Percentiles rank a stretch among this genome's conserved stretches.
These are phyloP conservation scores for Homalodisca vitripennis DNA, from an alignment of 1,140 invertebrate species.

Conservation along the genomic window DNA sequence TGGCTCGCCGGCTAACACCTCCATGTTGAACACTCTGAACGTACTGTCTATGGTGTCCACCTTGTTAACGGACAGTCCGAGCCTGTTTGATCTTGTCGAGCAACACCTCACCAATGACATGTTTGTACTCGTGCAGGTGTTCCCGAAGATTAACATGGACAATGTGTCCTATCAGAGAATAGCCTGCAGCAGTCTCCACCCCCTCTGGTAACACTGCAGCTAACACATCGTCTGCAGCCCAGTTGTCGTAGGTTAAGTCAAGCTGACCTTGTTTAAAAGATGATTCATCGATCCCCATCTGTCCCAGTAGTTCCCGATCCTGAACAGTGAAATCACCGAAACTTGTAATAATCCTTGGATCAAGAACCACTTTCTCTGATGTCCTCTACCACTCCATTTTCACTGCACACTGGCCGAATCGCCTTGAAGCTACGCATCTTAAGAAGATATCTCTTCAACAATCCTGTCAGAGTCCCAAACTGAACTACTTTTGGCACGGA, in stretches of 20 bases:
- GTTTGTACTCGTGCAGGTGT: constrained; percentile 76
- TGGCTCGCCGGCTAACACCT: constrained; percentile 79
- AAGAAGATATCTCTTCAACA: constrained; percentile 67
- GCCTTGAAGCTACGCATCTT: constrained; percentile 75
- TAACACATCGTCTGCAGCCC: constrained; percentile 71
- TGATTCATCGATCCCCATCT: constrained; percentile 50
- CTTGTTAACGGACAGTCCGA: constrained; percentile 92
- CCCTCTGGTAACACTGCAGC: constrained; percentile 78
- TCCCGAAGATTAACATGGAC: constrained; percentile 90
- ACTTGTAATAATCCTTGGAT: constrained; percentile 64
- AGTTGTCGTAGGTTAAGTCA: constrained; percentile 82
- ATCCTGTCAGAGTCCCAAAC: constrained; percentile 54
- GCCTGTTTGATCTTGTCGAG: constrained; percentile 70
- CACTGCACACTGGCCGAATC: constrained; percentile 51
- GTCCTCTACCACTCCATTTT: too few relatives aligned
- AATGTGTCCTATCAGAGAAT: constrained; percentile 88
- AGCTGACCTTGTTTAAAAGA: constrained; percentile 56
- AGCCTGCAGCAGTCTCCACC: constrained; percentile 70
- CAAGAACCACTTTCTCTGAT: constrained; percentile 62
- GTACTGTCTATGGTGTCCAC: constrained; percentile 82
- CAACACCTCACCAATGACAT: constrained; percentile 81
- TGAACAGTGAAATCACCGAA: constrained; percentile 58
- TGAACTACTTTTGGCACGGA: constrained; percentile 52
- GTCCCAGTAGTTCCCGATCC: constrained; percentile 51
- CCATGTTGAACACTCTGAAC: constrained; percentile 90